Evolutionary conservation across 2,797 vertebrate species (phyloP).

Genomic region (Sebastes vulpes): DNA sequence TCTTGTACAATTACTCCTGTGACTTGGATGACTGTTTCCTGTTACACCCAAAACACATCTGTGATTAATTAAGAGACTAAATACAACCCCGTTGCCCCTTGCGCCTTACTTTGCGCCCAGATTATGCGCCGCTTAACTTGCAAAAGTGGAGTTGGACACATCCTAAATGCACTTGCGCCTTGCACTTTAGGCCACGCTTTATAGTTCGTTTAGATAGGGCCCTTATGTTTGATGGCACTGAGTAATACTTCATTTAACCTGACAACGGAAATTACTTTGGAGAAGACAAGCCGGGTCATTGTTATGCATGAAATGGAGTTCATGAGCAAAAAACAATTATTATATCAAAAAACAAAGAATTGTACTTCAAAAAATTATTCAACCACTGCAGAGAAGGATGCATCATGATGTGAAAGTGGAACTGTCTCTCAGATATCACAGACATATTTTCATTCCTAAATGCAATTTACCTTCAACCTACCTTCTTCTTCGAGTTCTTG

Average conservation of each 20-base stretch:
- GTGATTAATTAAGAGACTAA: too few species aligned
- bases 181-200: too few species aligned
- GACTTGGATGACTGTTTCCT: background rate
- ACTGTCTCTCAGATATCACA: background rate
- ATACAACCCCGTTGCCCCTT: too few species aligned
- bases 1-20: background rate
- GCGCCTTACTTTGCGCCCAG: too few species aligned
- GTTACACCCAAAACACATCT: too few species aligned
- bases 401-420: background rate
- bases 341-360: background rate
- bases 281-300: conserved; percentile 24
- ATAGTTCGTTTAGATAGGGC: too few species aligned
- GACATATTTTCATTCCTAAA: background rate
- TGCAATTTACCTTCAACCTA: background rate
- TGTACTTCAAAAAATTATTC: background rate
- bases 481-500: background rate
- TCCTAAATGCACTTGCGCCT: too few species aligned
- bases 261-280: conserved; percentile 47
- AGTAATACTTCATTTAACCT: conserved; percentile 45
- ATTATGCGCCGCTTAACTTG: too few species aligned
- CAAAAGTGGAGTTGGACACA: too few species aligned
- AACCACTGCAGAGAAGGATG: background rate
- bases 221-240: background rate
- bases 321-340: conserved; percentile 3
- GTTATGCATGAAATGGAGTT: conserved; percentile 43